Evolutionary conservation across 2,113 vertebrate species (phyloP).

Genomic region (human (Homo sapiens)): DNA sequence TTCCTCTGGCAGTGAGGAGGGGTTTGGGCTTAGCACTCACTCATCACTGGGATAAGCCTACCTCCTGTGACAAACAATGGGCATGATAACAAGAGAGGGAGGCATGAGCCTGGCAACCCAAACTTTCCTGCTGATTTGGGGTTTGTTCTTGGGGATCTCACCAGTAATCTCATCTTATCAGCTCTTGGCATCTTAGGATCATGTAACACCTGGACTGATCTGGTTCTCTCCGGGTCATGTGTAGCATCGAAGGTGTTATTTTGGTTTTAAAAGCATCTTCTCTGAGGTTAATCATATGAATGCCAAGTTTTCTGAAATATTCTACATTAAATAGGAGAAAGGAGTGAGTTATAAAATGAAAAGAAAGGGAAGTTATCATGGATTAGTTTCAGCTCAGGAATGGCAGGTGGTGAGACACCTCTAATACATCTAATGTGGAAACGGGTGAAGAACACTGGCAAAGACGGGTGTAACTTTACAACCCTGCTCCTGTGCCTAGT

Average conservation of each 20-base stretch:
- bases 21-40: not conserved
- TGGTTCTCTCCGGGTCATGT: not conserved
- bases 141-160: not conserved
- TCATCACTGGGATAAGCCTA: not conserved
- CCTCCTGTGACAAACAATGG: not conserved
- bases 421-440: not conserved
- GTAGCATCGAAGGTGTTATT: not conserved
- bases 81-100: not conserved
- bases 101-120: not conserved
- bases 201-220: not conserved
- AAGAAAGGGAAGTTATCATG: not conserved
- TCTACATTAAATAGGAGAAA: not conserved
- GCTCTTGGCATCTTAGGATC: not conserved
- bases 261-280: not conserved
- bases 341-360: not conserved
- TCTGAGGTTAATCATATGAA: not conserved
- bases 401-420: not conserved
- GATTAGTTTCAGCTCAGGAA: not conserved
- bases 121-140: not conserved
- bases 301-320: not conserved
- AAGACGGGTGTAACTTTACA: not conserved
- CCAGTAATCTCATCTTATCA: not conserved
- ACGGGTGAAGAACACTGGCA: not conserved
- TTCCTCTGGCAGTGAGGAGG: not conserved
- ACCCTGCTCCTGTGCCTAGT: not conserved